These are phyloP conservation scores for Catharus minimus DNA, from an alignment of 2,113 vertebrate genomes.

Conservation along the genomic window DNA sequence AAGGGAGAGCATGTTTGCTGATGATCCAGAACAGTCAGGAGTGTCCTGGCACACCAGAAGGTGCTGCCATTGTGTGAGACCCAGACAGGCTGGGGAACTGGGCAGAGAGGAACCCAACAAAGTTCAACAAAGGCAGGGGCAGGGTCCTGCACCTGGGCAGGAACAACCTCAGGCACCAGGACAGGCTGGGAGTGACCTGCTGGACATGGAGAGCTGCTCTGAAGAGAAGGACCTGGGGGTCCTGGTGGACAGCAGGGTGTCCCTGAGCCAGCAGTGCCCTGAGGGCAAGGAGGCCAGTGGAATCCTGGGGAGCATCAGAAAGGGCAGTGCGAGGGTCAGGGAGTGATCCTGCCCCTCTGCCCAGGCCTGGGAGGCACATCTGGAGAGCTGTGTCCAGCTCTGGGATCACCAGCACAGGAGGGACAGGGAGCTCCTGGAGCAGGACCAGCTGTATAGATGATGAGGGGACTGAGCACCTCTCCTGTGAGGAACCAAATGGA, in stretches of 20 bases:
- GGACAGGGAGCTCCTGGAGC: neutral
- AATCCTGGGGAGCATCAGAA: neutral
- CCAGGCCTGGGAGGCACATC: too few species aligned
- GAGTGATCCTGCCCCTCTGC: neutral
- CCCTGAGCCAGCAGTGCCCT: neutral
- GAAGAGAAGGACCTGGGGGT: neutral
- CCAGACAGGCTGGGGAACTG: neutral
- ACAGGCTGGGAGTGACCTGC: neutral
- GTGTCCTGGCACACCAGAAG: neutral
- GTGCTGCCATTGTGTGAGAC: neutral
- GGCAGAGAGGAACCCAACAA: neutral
- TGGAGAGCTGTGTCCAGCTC: neutral
- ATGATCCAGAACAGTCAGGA: neutral
- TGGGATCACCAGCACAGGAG: neutral
- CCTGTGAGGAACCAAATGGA: neutral
- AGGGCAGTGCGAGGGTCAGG: neutral
- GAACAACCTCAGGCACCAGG: neutral
- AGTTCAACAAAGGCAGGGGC: neutral
- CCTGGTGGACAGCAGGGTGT: too few species aligned
- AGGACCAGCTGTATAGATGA: too few species aligned
- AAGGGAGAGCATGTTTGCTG: neutral
- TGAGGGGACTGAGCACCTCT: neutral
- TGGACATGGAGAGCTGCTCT: neutral
- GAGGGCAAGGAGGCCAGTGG: neutral
- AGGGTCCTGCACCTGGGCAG: neutral